phyloP scores from a whole-genome alignment of 23 tunicate species.

The Oikopleura dioica region DNA sequence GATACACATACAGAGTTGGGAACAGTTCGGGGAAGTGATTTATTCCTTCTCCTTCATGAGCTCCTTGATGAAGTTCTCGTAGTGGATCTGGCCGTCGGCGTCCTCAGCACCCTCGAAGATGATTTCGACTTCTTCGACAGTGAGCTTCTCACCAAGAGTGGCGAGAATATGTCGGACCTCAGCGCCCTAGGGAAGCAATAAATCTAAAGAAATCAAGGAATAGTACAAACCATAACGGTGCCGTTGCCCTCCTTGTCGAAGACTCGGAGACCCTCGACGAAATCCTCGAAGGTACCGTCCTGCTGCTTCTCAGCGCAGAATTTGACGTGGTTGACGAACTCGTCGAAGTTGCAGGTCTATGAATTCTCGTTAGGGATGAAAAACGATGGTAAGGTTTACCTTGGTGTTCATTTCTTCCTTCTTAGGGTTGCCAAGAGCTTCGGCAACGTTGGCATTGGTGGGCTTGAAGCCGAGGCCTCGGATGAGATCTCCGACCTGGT shows the following conservation, averaged over 20 bases:
- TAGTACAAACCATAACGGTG: too few species aligned
- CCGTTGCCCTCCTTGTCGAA: conserved; percentile 85
- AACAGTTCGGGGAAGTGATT: too few species aligned
- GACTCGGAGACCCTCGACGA: conserved; percentile 61
- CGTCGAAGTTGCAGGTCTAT: not conserved
- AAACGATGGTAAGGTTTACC: too few species aligned
- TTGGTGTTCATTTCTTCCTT: conserved; percentile 33
- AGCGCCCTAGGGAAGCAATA: too few species aligned
- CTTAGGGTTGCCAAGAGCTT: conserved; percentile 36
- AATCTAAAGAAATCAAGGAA: too few species aligned
- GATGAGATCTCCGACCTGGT: conserved; percentile 51
- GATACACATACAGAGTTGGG: too few species aligned
- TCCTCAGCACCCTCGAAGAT: conserved; percentile 29
- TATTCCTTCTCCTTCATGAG: conserved; percentile 4
- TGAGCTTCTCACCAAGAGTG: conserved; percentile 34
- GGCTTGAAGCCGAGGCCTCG: conserved; percentile 55
- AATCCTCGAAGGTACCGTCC: conserved; percentile 63
- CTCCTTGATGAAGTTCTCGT: conserved; percentile 24
- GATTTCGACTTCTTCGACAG: conserved; percentile 12
- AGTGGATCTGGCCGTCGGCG: conserved; percentile 82
- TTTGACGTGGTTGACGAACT: not conserved
- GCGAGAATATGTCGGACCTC: conserved; percentile 69
- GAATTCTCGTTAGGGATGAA: too few species aligned
- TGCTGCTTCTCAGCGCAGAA: conserved; percentile 7
- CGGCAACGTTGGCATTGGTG: conserved; percentile 34